These are phyloP conservation scores for Sphecodes monilicornis DNA, from an alignment of 2,888 invertebrate species.

Conservation along the genomic window DNA sequence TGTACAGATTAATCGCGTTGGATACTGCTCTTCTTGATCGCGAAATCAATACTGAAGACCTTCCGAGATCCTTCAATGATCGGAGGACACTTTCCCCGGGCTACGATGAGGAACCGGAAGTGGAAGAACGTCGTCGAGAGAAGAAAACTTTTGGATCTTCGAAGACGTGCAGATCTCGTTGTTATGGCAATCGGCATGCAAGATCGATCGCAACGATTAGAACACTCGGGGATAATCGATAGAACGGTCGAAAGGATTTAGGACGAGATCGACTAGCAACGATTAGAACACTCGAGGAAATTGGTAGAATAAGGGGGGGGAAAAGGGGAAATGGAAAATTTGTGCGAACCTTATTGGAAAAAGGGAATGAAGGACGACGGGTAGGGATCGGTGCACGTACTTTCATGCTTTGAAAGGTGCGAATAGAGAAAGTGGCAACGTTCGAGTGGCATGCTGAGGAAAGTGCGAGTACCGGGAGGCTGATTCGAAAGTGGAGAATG, in stretches of 20 bases:
- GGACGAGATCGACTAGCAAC: conserved; percentile 17
- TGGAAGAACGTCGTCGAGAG: neutral
- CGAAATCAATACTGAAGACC: neutral
- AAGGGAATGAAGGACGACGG: neutral
- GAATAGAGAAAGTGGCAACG: conserved; percentile 44
- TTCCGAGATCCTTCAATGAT: conserved; percentile 16
- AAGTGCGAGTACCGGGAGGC: conserved; percentile 35
- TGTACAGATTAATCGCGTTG: neutral
- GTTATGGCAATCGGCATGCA: conserved; percentile 48
- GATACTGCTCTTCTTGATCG: neutral
- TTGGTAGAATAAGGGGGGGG: neutral
- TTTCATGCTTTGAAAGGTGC: conserved; percentile 30
- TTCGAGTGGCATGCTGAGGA: conserved; percentile 33
- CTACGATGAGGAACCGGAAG: too few species aligned
- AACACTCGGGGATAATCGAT: neutral
- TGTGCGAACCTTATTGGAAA: conserved; percentile 19
- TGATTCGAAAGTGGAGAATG: conserved; percentile 27
- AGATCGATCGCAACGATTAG: conserved; percentile 8
- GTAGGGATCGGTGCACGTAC: neutral
- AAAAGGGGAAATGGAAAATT: neutral
- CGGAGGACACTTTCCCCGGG: neutral
- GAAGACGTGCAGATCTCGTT: conserved; percentile 39
- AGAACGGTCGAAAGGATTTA: too few species aligned
- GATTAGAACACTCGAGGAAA: neutral
- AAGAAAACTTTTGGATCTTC: neutral